A percentile compares a stretch with the other conserved stretches of the same genome.
Evolutionary conservation across 2,797 vertebrate genomes (phyloP).

Genomic region (Urocyon cinereoargenteus): DNA sequence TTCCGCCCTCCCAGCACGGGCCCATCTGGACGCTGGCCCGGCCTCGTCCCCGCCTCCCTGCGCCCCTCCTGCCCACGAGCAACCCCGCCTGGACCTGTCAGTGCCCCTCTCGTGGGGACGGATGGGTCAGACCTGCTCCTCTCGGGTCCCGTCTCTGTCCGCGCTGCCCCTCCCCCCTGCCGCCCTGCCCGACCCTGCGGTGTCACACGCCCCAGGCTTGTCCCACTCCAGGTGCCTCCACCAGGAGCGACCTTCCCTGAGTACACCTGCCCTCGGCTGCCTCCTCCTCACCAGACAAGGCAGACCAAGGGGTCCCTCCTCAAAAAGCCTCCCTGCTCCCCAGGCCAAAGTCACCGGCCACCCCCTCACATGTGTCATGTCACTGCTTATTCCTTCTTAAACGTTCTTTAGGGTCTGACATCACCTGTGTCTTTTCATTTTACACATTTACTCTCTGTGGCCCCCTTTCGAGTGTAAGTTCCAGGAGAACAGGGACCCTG

Average conservation of each 20-base stretch:
- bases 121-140: not conserved
- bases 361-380: not conserved
- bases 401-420: not conserved
- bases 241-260: not conserved
- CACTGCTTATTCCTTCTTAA: not conserved
- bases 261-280: not conserved
- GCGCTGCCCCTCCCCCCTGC: not conserved
- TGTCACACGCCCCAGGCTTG: not conserved
- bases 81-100: rapidly evolving
- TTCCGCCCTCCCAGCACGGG: not conserved
- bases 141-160: not conserved
- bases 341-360: not conserved
- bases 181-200: not conserved
- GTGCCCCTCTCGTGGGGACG: not conserved
- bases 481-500: not conserved
- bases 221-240: not conserved
- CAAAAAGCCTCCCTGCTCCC: not conserved
- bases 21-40: not conserved
- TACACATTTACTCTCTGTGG: not conserved
- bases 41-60: not conserved
- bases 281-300: not conserved
- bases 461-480: not conserved
- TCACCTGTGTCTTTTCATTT: not conserved
- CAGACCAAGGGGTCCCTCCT: not conserved
- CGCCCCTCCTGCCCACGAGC: not conserved